Evolutionary conservation across 2,113 vertebrate genomes (phyloP).

Genomic region (Colaptes auratus): DNA sequence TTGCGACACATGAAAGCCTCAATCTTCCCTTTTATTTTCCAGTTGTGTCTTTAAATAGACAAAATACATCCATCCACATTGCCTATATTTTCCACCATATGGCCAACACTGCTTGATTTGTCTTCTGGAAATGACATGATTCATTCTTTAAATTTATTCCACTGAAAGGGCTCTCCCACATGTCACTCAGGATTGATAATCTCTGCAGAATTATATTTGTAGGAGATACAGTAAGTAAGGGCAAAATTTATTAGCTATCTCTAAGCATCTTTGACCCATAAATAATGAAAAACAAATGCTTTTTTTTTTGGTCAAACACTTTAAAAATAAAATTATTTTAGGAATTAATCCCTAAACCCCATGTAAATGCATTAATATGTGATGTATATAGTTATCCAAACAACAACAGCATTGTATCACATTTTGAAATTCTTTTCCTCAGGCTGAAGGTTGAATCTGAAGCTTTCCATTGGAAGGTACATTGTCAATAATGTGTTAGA

Average conservation of each 20-base stretch:
- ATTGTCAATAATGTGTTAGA: not conserved
- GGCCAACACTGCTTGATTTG: not conserved
- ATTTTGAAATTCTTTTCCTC: not conserved
- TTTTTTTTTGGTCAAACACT: not conserved
- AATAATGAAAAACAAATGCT: not conserved
- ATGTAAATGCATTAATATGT: not conserved
- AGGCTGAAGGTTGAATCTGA: not conserved
- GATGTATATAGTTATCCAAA: not conserved
- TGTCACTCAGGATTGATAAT: not conserved
- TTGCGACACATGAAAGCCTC: conserved; percentile 2
- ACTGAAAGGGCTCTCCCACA: not conserved
- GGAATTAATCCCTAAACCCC: not conserved
- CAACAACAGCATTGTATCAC: not conserved
- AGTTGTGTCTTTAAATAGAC: conserved; percentile 49
- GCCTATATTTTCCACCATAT: conserved; percentile 45
- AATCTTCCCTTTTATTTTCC: conserved; percentile 39
- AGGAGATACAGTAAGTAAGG: not conserved
- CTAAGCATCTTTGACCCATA: not conserved
- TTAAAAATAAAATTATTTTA: not conserved
- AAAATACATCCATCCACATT: conserved; percentile 5
- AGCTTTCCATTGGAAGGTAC: not conserved
- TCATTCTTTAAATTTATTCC: conserved; percentile 1
- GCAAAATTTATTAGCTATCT: not conserved
- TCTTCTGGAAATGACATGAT: conserved; percentile 29
- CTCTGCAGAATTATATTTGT: not conserved